Evolutionary conservation across 1,140 invertebrate species (phyloP).

Genomic region (Caenorhabditis briggsae): DNA sequence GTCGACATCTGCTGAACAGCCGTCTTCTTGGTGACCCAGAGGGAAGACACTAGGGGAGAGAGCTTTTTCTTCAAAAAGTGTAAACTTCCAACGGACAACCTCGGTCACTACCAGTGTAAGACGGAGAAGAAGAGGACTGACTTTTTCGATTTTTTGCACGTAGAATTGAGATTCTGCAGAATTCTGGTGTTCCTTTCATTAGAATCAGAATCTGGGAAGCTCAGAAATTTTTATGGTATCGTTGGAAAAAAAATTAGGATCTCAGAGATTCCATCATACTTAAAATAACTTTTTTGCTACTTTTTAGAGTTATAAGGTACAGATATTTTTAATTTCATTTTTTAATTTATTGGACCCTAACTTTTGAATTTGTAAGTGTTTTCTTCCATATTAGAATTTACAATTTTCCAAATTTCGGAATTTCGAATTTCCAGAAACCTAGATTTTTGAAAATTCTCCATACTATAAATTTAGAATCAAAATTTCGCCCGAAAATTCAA

Average conservation of each 20-base stretch:
- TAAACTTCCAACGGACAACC: slow-evolving; percentile 13
- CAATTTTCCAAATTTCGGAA: too few species aligned
- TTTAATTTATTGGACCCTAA: too few species aligned
- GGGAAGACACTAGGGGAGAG: background rate
- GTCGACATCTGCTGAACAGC: slow-evolving; percentile 50
- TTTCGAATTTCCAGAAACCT: too few species aligned
- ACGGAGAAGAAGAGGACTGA: slow-evolving; percentile 7
- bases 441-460: too few species aligned
- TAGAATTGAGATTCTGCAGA: background rate
- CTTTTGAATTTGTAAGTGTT: too few species aligned
- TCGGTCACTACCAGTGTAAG: background rate
- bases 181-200: background rate
- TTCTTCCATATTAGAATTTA: too few species aligned
- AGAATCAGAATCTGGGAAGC: background rate
- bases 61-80: slow-evolving; percentile 29
- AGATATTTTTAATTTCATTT: too few species aligned
- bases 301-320: background rate
- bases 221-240: background rate
- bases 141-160: background rate
- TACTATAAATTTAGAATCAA: too few species aligned
- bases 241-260: background rate
- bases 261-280: too few species aligned
- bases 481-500: too few species aligned
- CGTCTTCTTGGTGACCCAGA: slow-evolving; percentile 31
- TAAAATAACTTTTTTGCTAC: background rate